Evolutionary conservation across 2,888 invertebrate species (phyloP).

Genomic region (Drosophila borealis): DNA sequence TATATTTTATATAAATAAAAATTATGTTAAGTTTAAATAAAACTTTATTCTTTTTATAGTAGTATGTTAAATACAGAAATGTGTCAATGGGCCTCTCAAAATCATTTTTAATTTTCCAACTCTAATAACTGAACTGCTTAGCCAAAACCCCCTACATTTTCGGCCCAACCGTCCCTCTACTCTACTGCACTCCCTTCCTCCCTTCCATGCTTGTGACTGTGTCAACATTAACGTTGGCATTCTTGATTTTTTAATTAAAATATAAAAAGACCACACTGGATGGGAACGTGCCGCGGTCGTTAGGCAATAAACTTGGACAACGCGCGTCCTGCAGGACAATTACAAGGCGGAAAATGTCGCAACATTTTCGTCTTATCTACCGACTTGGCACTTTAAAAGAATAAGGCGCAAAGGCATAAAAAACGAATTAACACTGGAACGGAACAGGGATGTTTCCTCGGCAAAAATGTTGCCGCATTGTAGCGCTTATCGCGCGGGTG

Average conservation of each 20-base stretch:
- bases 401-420: constrained; percentile 59
- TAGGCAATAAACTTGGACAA: constrained; percentile 83
- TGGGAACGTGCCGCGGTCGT: constrained; percentile 79
- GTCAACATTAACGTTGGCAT: constrained; percentile 46
- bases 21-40: too few relatives aligned
- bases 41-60: neutral
- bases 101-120: constrained; percentile 29
- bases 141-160: neutral
- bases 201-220: constrained; percentile 26
- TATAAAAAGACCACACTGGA: constrained; percentile 60
- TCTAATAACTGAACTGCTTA: constrained; percentile 29
- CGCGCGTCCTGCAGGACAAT: constrained; percentile 65
- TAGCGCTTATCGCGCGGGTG: constrained; percentile 44
- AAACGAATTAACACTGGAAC: constrained; percentile 59
- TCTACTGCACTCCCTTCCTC: neutral
- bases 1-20: too few relatives aligned
- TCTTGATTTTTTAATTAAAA: constrained; percentile 62
- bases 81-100: constrained; percentile 34
- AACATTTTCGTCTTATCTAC: constrained; percentile 71
- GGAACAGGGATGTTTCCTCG: constrained; percentile 8
- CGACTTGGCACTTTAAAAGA: constrained; percentile 60
- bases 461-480: constrained; percentile 45
- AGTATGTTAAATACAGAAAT: constrained; percentile 33
- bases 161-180: neutral
- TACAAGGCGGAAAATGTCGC: constrained; percentile 75